Percentiles rank a stretch among this genome's conserved stretches.
Evolutionary conservation across 2,113 vertebrate species (phyloP).

Genomic region (Gavia stellata): DNA sequence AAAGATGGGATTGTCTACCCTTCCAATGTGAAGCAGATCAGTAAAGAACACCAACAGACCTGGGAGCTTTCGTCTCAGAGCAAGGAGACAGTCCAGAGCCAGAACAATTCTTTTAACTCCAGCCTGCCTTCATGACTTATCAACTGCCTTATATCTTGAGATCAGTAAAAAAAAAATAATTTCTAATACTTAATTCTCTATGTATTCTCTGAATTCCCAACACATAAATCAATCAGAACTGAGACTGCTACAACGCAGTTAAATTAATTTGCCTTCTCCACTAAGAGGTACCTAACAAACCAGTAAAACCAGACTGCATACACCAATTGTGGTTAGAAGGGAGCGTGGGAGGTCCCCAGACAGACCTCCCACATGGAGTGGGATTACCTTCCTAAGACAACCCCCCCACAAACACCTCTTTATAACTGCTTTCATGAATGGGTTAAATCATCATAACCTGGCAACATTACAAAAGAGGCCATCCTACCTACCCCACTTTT

Average conservation of each 20-base stretch:
- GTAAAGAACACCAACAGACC: neutral
- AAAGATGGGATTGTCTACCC: neutral
- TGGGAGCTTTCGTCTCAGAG: neutral
- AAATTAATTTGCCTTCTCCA: neutral
- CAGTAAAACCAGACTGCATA: neutral
- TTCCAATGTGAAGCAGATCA: neutral
- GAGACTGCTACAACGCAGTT: neutral
- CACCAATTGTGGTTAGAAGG: neutral
- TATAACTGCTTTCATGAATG: neutral
- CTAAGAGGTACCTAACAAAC: neutral
- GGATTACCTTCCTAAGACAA: neutral
- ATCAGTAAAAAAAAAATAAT: neutral
- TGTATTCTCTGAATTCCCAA: neutral
- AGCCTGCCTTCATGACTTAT: neutral
- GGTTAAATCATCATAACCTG: neutral
- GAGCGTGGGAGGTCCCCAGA: neutral
- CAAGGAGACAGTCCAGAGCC: neutral
- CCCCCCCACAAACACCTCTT: fast-evolving
- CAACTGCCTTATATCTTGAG: neutral
- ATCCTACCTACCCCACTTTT: neutral
- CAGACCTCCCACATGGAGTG: neutral
- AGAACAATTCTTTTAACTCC: neutral
- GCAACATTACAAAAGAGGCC: neutral
- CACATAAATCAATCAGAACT: neutral
- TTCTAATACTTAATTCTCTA: neutral